phyloP scores from a whole-genome alignment of 1,140 invertebrate genomes.

The Nasonia vitripennis region DNA sequence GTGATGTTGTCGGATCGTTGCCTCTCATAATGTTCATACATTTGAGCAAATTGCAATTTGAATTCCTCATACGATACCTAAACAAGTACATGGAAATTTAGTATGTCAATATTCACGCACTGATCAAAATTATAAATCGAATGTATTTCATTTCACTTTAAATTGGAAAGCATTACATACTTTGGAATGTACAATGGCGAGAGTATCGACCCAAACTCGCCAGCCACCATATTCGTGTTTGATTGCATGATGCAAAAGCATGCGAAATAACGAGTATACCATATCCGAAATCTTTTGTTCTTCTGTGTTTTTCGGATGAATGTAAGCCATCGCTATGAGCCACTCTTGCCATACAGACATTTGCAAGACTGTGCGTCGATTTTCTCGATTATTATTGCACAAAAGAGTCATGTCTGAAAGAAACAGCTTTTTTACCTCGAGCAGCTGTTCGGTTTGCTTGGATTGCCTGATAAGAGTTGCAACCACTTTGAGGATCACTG shows the following conservation, averaged over 20 bases:
- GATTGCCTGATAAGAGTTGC: slow-evolving; percentile 97
- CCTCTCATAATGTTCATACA: slow-evolving; percentile 98
- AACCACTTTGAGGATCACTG: slow-evolving; percentile 98
- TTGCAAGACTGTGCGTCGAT: slow-evolving; percentile 96
- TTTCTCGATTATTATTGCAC: slow-evolving; percentile 98
- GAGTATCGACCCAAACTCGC: slow-evolving; percentile 99
- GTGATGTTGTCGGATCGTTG: slow-evolving; percentile 95
- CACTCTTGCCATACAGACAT: slow-evolving; percentile 99
- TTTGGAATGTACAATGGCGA: slow-evolving; percentile 99
- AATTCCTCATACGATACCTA: slow-evolving; percentile 98
- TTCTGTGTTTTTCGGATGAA: slow-evolving; percentile 95
- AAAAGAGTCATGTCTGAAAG: slow-evolving; percentile 97
- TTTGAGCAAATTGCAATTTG: slow-evolving; percentile 94
- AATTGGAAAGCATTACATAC: slow-evolving; percentile 74
- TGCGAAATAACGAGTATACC: slow-evolving; percentile 97
- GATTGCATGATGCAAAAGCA: slow-evolving; percentile 98
- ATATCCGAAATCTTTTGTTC: slow-evolving; percentile 98
- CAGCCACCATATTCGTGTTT: slow-evolving; percentile 99
- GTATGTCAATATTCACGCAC: background rate
- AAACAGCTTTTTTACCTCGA: slow-evolving; percentile 97
- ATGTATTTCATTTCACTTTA: background rate
- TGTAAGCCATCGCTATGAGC: slow-evolving; percentile 98
- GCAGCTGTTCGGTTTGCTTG: slow-evolving; percentile 91
- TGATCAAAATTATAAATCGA: background rate
- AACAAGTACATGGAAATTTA: slow-evolving; percentile 37